Percentiles rank a stretch among this genome's conserved stretches.
Evolutionary conservation across 2,888 invertebrate species (phyloP).

Genomic region (Prosapia bicincta): DNA sequence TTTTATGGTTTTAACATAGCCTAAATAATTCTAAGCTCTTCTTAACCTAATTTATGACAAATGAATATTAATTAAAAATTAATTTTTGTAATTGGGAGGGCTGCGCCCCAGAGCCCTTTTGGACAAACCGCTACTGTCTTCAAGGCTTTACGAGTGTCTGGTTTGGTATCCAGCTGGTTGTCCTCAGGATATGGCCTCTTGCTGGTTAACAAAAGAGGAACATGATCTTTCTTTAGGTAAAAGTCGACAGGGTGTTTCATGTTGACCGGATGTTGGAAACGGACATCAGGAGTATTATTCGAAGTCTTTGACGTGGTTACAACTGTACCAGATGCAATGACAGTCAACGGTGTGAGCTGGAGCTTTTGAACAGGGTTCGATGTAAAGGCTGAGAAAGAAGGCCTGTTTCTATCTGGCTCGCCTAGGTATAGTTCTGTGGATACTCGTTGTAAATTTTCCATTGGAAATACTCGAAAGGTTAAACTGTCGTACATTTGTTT

Average conservation of each 20-base stretch:
- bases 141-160: too few species aligned
- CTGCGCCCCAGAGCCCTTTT: too few species aligned
- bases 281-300: background rate
- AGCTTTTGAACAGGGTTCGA: background rate
- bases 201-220: background rate
- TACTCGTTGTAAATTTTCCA: background rate
- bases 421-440: conserved; percentile 27
- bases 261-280: background rate
- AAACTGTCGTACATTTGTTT: background rate
- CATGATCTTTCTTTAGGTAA: conserved; percentile 35
- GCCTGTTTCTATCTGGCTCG: conserved; percentile 18
- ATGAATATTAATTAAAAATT: too few species aligned
- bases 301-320: conserved; percentile 3
- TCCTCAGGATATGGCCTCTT: conserved; percentile 6
- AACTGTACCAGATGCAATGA: conserved; percentile 25
- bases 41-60: too few species aligned
- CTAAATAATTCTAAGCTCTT: too few species aligned
- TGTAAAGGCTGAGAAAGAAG: background rate
- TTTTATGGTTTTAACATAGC: too few species aligned
- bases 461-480: background rate
- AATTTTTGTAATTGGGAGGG: too few species aligned
- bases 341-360: conserved; percentile 31
- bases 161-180: conserved; percentile 12
- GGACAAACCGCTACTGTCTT: too few species aligned
- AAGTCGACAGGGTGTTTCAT: conserved; percentile 37